Base-by-base conservation (phyloP, 2,113 vertebrate genomes). In the Tonatia bakeri region DNA sequence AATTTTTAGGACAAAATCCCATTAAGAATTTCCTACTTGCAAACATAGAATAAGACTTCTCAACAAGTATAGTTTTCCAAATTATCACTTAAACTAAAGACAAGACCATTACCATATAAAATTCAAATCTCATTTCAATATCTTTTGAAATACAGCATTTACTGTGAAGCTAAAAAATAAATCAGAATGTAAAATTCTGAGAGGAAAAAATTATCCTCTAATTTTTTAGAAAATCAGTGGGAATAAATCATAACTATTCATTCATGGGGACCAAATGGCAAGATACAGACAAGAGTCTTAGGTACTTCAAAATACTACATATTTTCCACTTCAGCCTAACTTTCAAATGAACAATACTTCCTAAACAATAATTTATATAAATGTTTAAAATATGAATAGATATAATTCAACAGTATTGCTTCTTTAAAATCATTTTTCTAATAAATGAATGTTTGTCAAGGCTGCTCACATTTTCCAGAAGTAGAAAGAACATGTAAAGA, bases 111-210 rank as follows among this genome's bases (percentile, higher is more conserved):
- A 89, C 38, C 16, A 91, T 38, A 72, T 67, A 83, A 92, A 84
- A 92, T 9, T 86, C n/a, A 79, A 85, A 67, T 20, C 5, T 50
- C 12, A 69, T 50, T 80, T 83, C 15, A 92, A 0, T 61, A 89
- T 43, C 64, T 86, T 91, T 90, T 81, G 13, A 94, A 76, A 92
- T 2, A 90, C 33, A 20, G 20, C 52, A 47, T 65, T 93, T 87
- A 96, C n/a, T 79, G 65, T 88, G 36, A 96, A 92, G 3, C 33
- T 54, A 91, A 43, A 96, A 96, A 90, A 82, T 67, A 81, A 94
- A 47, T 52, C 26, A 47, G 17, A 94, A 70, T 65, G 12, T 8
- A 61, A 88, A 82, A 89, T 86, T 15, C 36, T 61, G 15, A 76
- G 33, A 75, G n/a, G 31, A 65, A 90, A 95, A 88, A 91, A 31